phyloP scores from a whole-genome alignment of 2,113 vertebrate genomes.

The Cyanocitta stelleri region DNA sequence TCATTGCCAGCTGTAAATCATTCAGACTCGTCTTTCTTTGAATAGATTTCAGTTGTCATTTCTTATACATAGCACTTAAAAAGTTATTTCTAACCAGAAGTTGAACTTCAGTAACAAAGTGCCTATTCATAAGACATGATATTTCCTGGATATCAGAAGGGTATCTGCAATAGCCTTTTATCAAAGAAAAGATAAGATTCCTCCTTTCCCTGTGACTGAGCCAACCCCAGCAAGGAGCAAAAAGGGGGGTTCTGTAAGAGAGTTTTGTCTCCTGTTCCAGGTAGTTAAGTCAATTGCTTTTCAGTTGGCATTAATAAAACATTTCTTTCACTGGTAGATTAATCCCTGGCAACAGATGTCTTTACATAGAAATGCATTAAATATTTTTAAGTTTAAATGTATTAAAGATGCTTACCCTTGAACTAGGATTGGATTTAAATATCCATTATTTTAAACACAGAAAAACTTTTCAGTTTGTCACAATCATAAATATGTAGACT shows the following conservation, averaged over 20 bases:
- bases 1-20: background rate
- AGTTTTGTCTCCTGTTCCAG: slow-evolving; percentile 16
- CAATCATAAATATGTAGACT: background rate
- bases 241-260: background rate
- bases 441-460: background rate
- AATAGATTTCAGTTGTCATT: slow-evolving; percentile 30
- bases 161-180: slow-evolving; percentile 46
- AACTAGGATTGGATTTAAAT: background rate
- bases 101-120: slow-evolving; percentile 53
- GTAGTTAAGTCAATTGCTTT: slow-evolving; percentile 24
- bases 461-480: background rate
- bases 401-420: background rate
- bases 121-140: slow-evolving; percentile 40
- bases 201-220: background rate
- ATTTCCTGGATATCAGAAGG: slow-evolving; percentile 36
- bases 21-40: background rate
- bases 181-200: slow-evolving; percentile 24
- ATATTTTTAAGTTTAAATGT: background rate
- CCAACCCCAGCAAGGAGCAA: background rate
- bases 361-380: background rate
- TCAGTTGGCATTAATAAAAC: slow-evolving; percentile 10
- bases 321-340: background rate
- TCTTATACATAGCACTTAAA: slow-evolving; percentile 31
- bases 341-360: background rate
- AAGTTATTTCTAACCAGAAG: slow-evolving; percentile 51